Conservation (phyloP, 2,888 invertebrate species). For the Drosophila villosipedis region DNA sequence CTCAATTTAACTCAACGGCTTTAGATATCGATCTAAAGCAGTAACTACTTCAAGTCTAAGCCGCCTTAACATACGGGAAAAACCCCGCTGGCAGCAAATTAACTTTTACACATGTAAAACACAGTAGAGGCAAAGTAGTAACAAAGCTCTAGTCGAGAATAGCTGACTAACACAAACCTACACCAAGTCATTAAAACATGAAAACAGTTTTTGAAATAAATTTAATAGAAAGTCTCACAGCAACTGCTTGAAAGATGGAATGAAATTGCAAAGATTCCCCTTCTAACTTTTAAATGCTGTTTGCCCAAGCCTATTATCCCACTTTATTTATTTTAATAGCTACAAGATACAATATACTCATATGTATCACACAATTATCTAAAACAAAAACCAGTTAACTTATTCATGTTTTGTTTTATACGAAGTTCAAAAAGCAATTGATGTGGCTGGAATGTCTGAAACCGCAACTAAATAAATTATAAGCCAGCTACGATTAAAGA, state of each 20-base stretch:
- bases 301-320: not conserved
- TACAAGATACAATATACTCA: not conserved
- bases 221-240: not conserved
- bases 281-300: not conserved
- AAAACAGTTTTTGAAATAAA: not conserved
- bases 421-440: conserved; percentile 20
- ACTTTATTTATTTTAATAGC: not conserved
- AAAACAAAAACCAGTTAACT: conserved; percentile 17
- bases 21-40: conserved; percentile 48
- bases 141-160: not conserved
- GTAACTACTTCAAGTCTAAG: conserved; percentile 40
- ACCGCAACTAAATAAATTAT: conserved; percentile 61
- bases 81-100: conserved; percentile 24
- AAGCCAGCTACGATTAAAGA: conserved; percentile 37
- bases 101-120: conserved; percentile 37
- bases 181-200: not conserved
- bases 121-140: not conserved
- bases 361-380: not conserved
- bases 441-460: conserved; percentile 13
- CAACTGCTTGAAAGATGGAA: not conserved
- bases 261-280: not conserved
- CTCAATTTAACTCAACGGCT: conserved; percentile 52
- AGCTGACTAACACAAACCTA: not conserved
- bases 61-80: conserved; percentile 32
- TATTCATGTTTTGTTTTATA: conserved; percentile 20